Percentiles rank a stretch among this genome's conserved stretches.
Conservation (phyloP, 2,113 vertebrate species). For the Cyrtonyx montezumae region DNA sequence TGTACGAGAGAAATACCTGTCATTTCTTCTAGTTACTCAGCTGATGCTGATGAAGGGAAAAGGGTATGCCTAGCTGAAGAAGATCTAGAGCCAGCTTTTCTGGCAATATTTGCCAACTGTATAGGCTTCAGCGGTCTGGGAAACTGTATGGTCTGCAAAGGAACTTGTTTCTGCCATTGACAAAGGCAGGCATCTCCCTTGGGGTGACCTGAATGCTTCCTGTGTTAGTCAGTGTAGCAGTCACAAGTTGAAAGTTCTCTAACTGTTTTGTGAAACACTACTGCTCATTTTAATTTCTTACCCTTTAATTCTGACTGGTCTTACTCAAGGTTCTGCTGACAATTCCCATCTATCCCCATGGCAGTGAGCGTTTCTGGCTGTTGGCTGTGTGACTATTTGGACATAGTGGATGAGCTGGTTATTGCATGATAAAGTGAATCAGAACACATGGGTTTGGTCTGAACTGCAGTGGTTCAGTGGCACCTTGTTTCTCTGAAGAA, state of each 20-base stretch:
- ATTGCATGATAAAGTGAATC: not conserved
- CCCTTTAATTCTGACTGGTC: not conserved
- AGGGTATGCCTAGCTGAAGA: not conserved
- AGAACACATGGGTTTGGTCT: not conserved
- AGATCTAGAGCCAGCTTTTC: not conserved
- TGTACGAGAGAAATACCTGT: not conserved
- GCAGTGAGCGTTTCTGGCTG: not conserved
- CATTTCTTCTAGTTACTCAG: not conserved
- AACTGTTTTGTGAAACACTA: rapidly evolving
- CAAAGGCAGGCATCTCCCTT: not conserved
- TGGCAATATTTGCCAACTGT: not conserved
- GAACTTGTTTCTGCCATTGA: not conserved
- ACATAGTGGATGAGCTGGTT: not conserved
- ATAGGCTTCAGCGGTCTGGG: not conserved
- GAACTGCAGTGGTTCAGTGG: not conserved
- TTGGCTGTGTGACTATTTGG: not conserved
- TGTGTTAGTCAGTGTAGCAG: not conserved
- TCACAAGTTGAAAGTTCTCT: rapidly evolving
- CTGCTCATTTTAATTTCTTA: not conserved
- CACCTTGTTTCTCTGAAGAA: not conserved
- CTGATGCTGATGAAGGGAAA: not conserved
- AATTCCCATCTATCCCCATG: rapidly evolving
- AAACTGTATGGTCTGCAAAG: not conserved
- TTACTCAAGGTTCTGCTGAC: not conserved
- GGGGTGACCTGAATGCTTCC: not conserved